Evolutionary conservation across 2,113 vertebrate species (phyloP).

Genomic region (Pygoscelis antarcticus): DNA sequence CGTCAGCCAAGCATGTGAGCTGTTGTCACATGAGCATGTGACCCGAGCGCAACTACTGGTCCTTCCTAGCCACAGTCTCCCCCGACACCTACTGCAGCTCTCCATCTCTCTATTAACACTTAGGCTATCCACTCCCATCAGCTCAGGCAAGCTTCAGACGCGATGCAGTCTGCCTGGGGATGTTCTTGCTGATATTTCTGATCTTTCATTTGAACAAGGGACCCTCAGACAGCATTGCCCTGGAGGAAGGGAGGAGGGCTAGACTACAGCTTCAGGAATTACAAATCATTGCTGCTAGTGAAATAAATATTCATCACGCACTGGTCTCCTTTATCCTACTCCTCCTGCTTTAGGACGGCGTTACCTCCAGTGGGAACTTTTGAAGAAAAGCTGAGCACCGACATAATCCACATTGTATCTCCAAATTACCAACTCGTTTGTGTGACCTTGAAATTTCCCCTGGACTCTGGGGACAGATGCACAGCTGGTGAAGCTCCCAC

Average conservation of each 20-base stretch:
- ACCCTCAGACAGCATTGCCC: neutral
- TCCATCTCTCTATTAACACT: neutral
- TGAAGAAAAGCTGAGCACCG: neutral
- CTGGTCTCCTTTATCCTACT: neutral
- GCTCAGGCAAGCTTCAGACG: neutral
- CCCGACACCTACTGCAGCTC: neutral
- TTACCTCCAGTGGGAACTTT: neutral
- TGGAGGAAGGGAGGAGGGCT: neutral
- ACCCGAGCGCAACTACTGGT: neutral
- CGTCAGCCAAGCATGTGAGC: neutral
- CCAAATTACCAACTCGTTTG: neutral
- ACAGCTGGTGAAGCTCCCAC: neutral
- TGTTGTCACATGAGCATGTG: neutral
- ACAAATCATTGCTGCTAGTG: neutral
- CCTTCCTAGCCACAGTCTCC: neutral
- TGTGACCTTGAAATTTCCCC: neutral
- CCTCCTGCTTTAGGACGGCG: neutral
- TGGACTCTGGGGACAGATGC: neutral
- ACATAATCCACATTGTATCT: neutral
- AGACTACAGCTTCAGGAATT: neutral
- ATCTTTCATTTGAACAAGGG: neutral
- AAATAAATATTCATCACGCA: neutral
- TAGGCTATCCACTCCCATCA: neutral
- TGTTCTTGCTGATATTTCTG: neutral
- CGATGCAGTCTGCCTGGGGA: neutral